Evolutionary conservation across 2,113 vertebrate genomes (phyloP).

Genomic region (Serilophus lunatus): DNA sequence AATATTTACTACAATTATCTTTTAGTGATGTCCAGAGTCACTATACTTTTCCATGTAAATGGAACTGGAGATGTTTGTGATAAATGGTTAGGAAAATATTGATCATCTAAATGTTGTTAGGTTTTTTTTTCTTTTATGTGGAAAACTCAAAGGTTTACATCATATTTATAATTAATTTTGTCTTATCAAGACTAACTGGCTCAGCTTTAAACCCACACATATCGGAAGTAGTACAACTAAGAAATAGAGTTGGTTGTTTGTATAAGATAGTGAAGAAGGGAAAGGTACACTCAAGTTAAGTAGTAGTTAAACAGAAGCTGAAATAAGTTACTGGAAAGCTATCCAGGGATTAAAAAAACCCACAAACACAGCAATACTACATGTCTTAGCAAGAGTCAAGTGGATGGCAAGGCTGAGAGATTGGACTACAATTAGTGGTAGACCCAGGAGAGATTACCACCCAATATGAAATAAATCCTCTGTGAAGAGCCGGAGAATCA

Average conservation of each 20-base stretch:
- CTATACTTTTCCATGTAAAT: neutral
- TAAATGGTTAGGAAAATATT: neutral
- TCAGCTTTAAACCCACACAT: neutral
- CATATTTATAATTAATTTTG: neutral
- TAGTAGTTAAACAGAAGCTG: neutral
- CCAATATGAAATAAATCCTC: neutral
- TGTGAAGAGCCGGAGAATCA: neutral
- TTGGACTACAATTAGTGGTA: neutral
- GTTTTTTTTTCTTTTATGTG: neutral
- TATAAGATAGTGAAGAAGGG: neutral
- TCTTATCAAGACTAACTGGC: neutral
- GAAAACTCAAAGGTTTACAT: neutral
- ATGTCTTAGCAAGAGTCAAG: neutral
- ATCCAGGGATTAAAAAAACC: neutral
- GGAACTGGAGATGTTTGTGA: neutral
- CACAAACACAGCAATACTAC: neutral
- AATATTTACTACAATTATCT: neutral
- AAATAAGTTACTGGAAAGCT: neutral
- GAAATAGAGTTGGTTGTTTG: neutral
- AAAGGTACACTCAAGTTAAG: neutral
- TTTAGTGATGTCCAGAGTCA: fast-evolving
- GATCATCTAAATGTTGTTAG: neutral
- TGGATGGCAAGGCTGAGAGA: neutral
- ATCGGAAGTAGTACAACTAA: neutral
- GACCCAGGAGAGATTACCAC: neutral